These are phyloP conservation scores for Cherax destructor DNA, from an alignment of 1,140 invertebrate genomes.

Conservation along the genomic window DNA sequence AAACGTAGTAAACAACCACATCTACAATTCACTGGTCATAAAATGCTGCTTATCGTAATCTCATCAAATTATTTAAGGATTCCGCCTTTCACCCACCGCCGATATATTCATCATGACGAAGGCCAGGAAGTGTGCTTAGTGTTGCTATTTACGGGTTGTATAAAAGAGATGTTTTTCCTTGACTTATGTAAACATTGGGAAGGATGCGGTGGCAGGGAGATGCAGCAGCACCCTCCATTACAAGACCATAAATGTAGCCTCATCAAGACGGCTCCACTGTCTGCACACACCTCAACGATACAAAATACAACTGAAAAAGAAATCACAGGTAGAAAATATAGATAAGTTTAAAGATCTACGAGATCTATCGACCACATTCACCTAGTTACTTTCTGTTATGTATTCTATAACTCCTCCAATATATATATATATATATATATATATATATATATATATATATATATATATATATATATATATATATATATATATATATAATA, in stretches of 20 bases:
- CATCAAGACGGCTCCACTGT: too few species aligned
- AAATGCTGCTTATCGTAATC: background rate
- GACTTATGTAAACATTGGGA: background rate
- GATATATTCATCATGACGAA: background rate
- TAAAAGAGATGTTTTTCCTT: background rate
- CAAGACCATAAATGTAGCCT: background rate
- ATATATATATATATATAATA: too few species aligned
- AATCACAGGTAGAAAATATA: too few species aligned
- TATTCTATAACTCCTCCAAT: too few species aligned
- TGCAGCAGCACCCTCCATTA: background rate
- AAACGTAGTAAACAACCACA: background rate
- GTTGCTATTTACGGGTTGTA: background rate
- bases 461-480: too few species aligned
- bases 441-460: too few species aligned
- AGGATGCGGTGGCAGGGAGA: background rate
- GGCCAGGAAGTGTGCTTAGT: background rate
- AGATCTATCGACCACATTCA: too few species aligned
- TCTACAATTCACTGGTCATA: background rate
- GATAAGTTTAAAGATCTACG: too few species aligned
- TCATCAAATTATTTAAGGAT: background rate
- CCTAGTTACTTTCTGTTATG: too few species aligned
- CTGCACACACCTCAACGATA: too few species aligned
- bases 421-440: too few species aligned
- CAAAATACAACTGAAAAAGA: too few species aligned
- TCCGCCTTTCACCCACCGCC: background rate